Percentiles rank a stretch among this genome's conserved stretches.
phyloP scores from a whole-genome alignment of 2,888 invertebrate species.

The Hypomecis punctinalis region DNA sequence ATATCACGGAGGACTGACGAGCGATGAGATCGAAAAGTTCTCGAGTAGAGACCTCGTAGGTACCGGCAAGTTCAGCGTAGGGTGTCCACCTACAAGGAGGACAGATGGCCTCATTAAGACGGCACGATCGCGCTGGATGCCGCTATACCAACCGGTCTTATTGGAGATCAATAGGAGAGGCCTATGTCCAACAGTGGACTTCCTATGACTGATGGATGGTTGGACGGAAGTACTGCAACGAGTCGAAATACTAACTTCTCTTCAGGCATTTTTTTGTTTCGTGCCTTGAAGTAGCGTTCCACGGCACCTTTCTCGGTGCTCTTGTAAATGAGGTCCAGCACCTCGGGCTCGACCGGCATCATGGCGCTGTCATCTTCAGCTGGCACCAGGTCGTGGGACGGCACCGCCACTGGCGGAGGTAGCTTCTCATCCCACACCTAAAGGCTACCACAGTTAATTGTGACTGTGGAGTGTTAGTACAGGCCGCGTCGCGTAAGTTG shows the following conservation, averaged over 20 bases:
- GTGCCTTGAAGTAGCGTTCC: slow-evolving; percentile 74
- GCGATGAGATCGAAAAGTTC: no score
- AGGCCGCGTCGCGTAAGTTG: no score
- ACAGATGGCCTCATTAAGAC: no score
- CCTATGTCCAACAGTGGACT: not conserved
- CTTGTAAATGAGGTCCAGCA: slow-evolving; percentile 72
- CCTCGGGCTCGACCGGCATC: slow-evolving; percentile 80
- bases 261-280: slow-evolving; percentile 81
- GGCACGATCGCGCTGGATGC: no score
- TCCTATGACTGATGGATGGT: no score
- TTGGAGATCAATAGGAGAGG: no score
- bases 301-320: slow-evolving; percentile 79
- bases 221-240: not conserved
- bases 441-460: not conserved
- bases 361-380: slow-evolving; percentile 68
- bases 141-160: no score
- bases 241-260: slow-evolving; percentile 67
- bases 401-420: slow-evolving; percentile 53
- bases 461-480: not conserved
- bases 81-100: no score
- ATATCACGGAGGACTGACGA: no score
- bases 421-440: slow-evolving; percentile 63
- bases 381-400: slow-evolving; percentile 51
- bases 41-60: no score
- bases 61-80: no score